Conservation (phyloP, 2,888 invertebrate species). For the Nephrotoma flavescens region DNA sequence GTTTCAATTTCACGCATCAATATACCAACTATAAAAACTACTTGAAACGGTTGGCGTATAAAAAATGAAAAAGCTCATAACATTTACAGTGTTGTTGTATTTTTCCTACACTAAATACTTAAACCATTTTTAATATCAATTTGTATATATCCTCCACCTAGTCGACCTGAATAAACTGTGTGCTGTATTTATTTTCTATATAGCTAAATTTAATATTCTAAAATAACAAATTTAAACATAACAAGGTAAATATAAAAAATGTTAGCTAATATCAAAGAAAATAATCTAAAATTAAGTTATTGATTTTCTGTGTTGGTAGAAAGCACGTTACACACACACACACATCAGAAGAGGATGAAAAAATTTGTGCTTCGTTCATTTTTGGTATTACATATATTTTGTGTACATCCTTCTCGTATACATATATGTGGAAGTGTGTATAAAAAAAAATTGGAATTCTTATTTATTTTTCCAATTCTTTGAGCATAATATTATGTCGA, state of each 20-base stretch:
- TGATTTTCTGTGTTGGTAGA: not conserved
- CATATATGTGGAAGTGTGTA: not conserved
- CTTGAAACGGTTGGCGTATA: no score
- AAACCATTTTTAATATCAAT: not conserved
- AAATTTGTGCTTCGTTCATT: not conserved
- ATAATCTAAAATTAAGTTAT: not conserved
- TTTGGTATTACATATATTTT: not conserved
- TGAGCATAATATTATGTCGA: not conserved
- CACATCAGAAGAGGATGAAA: not conserved
- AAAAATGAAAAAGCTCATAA: no score
- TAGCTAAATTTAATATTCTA: not conserved
- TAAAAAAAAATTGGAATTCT: not conserved
- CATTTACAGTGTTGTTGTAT: not conserved
- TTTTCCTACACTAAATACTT: not conserved
- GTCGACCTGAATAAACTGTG: not conserved
- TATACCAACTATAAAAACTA: no score
- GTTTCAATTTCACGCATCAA: no score
- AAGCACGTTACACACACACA: not conserved
- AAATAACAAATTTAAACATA: not conserved
- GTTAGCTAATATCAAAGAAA: not conserved
- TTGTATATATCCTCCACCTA: not conserved
- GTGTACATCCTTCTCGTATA: not conserved
- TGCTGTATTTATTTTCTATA: not conserved
- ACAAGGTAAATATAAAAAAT: not conserved
- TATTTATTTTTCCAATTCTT: not conserved